Conservation (phyloP, 2,113 vertebrate genomes). For the Tringa solitaria region DNA sequence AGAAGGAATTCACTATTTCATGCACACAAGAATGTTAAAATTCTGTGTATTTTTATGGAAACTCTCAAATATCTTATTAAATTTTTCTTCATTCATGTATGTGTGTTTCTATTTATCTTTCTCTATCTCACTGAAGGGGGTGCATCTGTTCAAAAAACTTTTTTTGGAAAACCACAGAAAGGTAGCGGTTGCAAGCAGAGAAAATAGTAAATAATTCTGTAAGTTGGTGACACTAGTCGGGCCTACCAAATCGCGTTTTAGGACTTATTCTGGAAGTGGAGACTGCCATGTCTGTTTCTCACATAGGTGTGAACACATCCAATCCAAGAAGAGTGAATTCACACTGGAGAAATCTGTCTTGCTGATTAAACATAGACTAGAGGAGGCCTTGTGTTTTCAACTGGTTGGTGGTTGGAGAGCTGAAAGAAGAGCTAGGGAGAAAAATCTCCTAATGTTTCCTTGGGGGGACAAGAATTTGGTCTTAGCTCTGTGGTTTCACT, state of each 20-base stretch:
- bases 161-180: neutral
- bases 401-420: neutral
- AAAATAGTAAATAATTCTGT: neutral
- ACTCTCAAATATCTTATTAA: neutral
- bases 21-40: neutral
- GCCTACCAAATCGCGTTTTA: neutral
- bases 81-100: neutral
- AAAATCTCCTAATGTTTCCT: neutral
- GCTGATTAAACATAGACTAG: neutral
- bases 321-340: neutral
- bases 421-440: neutral
- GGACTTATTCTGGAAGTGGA: neutral
- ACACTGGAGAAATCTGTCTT: neutral
- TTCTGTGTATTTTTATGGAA: neutral
- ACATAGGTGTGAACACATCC: fast-evolving
- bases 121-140: neutral
- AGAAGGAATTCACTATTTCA: neutral
- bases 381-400: neutral
- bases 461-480: neutral
- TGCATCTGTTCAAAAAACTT: neutral
- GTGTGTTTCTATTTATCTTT: neutral
- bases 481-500: neutral
- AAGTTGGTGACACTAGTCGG: neutral
- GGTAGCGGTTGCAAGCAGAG: neutral
- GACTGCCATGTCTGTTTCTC: neutral